These are phyloP conservation scores for Atherinomorus stipes DNA, from an alignment of 2,113 vertebrate species.

Conservation along the genomic window DNA sequence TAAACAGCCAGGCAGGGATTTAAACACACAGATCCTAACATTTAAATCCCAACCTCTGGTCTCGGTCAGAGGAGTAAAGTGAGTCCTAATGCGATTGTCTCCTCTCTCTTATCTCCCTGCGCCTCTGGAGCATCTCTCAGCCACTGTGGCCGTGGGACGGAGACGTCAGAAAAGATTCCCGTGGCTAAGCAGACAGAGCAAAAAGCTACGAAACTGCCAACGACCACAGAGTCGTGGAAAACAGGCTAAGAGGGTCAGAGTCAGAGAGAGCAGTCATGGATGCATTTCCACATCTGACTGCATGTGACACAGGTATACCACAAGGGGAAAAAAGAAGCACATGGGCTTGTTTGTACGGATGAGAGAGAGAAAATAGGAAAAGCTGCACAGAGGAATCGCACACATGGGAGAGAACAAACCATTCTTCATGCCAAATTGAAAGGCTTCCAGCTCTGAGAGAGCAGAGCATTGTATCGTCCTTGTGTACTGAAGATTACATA, in stretches of 20 bases:
- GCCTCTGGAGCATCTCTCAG: conserved; percentile 49
- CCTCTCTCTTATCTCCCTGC: conserved; percentile 58
- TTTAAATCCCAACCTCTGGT: conserved; percentile 69
- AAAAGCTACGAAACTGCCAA: conserved; percentile 25
- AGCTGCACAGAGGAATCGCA: conserved; percentile 17
- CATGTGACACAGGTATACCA: background rate
- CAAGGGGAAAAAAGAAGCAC: background rate
- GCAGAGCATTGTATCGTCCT: background rate
- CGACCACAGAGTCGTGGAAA: background rate
- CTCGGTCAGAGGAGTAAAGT: conserved; percentile 45
- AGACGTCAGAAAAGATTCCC: conserved; percentile 52
- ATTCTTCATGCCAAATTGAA: conserved; percentile 5
- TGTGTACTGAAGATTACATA: conserved; percentile 41
- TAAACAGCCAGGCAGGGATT: conserved; percentile 41
- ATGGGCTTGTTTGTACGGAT: background rate
- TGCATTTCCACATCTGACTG: conserved; percentile 17
- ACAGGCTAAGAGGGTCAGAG: background rate
- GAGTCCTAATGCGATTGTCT: conserved; percentile 73
- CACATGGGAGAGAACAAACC: conserved; percentile 16
- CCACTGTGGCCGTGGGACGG: conserved; percentile 36
- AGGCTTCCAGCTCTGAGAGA: conserved; percentile 39
- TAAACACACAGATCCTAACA: conserved; percentile 32
- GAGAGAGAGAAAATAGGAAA: conserved; percentile 1
- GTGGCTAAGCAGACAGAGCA: conserved; percentile 36
- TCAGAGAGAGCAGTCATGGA: background rate